Percentiles rank a stretch among this genome's conserved stretches.
phyloP scores from a whole-genome alignment of 2,888 invertebrate species.

The Emmelina monodactyla region DNA sequence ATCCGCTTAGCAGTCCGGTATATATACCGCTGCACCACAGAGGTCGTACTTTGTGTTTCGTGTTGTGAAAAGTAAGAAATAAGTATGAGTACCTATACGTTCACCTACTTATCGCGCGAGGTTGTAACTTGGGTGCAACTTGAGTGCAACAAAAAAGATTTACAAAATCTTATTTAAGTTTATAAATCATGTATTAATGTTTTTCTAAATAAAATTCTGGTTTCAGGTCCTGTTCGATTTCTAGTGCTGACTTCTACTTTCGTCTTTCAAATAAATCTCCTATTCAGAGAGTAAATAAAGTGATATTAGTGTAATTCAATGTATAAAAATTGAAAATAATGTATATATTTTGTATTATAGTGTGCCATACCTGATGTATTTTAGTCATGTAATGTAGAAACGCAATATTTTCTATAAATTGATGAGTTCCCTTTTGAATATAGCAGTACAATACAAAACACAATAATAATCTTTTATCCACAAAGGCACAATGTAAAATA shows the following conservation, averaged over 20 bases:
- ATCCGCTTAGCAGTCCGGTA: too few relatives aligned
- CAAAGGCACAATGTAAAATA: constrained; percentile 43
- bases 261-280: background rate
- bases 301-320: constrained; percentile 60
- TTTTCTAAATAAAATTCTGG: too few relatives aligned
- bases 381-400: constrained; percentile 33
- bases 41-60: too few relatives aligned
- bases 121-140: too few relatives aligned
- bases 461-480: constrained; percentile 44
- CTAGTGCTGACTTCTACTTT: constrained; percentile 26
- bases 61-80: too few relatives aligned
- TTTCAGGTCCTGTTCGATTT: too few relatives aligned
- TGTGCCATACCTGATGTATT: constrained; percentile 61
- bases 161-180: too few relatives aligned
- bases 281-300: constrained; percentile 42
- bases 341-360: constrained; percentile 63
- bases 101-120: too few relatives aligned
- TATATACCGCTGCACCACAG: too few relatives aligned
- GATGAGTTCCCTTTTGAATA: constrained; percentile 25
- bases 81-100: too few relatives aligned
- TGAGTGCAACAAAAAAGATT: too few relatives aligned
- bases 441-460: constrained; percentile 50
- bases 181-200: too few relatives aligned
- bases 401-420: constrained; percentile 55
- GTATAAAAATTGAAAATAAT: constrained; percentile 56